phyloP scores from a whole-genome alignment of 1,140 invertebrate genomes.

The Caenorhabditis inopinata region DNA sequence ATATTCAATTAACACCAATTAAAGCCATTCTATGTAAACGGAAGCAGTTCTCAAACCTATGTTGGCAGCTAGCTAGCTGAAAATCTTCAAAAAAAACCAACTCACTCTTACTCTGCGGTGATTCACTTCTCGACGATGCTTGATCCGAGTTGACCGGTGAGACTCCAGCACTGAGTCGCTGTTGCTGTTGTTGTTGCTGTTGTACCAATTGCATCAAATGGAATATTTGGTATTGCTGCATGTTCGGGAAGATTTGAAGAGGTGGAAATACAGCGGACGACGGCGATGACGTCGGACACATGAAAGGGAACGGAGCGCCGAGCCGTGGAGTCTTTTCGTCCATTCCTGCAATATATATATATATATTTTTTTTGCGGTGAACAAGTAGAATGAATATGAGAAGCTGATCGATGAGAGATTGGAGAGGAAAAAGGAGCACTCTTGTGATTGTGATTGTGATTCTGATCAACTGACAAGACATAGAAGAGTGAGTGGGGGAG shows the following conservation, averaged over 20 bases:
- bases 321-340: slow-evolving; percentile 3
- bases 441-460: not conserved
- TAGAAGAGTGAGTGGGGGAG: not conserved
- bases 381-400: not conserved
- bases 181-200: not conserved
- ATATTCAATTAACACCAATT: no score
- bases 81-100: not conserved
- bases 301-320: not conserved
- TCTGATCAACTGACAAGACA: slow-evolving; percentile 8
- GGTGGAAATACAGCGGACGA: not conserved
- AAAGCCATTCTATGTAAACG: no score
- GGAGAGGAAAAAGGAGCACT: not conserved
- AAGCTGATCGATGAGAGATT: no score
- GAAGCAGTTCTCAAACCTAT: no score
- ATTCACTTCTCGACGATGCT: slow-evolving; percentile 7
- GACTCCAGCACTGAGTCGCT: not conserved
- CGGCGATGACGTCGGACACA: slow-evolving; percentile 7
- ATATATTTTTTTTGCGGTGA: not conserved
- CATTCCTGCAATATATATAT: slow-evolving; percentile 24
- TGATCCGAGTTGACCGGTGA: slow-evolving; percentile 20
- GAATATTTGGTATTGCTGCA: not conserved
- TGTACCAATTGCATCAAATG: not conserved
- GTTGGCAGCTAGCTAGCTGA: no score
- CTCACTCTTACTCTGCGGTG: slow-evolving; percentile 18
- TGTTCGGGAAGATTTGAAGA: not conserved